These are phyloP conservation scores for Australoheros facetus DNA, from an alignment of 2,797 vertebrate species.

Conservation along the genomic window DNA sequence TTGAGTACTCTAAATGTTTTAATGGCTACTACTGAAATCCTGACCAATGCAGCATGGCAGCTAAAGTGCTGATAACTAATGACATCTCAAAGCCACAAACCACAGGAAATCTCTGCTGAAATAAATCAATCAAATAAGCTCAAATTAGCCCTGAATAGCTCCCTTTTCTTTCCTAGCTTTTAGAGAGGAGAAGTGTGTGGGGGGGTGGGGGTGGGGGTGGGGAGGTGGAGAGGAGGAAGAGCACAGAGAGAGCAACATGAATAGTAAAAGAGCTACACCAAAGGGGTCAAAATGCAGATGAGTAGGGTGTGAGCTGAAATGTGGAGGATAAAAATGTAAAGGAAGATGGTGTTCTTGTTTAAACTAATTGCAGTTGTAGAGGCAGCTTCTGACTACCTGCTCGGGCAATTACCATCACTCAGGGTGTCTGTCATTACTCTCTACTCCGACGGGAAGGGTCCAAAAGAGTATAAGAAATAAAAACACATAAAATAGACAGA, in stretches of 20 bases:
- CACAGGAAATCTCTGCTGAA: slow-evolving; percentile 44
- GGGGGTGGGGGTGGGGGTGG: not conserved
- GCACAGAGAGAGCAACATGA: slow-evolving; percentile 22
- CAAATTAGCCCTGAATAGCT: slow-evolving; percentile 59
- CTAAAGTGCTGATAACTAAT: slow-evolving; percentile 36
- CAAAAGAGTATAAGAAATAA: not conserved
- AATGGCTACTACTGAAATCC: slow-evolving; percentile 22
- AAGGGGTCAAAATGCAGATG: slow-evolving; percentile 67
- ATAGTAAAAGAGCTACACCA: slow-evolving; percentile 49
- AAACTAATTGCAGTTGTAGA: slow-evolving; percentile 24
- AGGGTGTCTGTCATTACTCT: slow-evolving; percentile 22
- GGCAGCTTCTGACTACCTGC: slow-evolving; percentile 12
- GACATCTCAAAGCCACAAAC: slow-evolving; percentile 41
- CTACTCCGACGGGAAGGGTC: slow-evolving; percentile 8
- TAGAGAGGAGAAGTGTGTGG: slow-evolving; percentile 11
- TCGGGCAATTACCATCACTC: slow-evolving; percentile 38
- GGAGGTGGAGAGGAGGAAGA: slow-evolving; percentile 21
- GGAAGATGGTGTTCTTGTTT: slow-evolving; percentile 41
- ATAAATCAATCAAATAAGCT: slow-evolving; percentile 62
- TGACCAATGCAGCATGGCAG: slow-evolving; percentile 15
- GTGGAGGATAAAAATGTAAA: slow-evolving; percentile 47
- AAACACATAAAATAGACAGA: slow-evolving; percentile 16
- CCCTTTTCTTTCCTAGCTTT: slow-evolving; percentile 52
- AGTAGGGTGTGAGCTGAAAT: slow-evolving; percentile 37
- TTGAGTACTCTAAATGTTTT: not conserved